Conservation (phyloP, 2,113 vertebrate species). For the Gymnocephalus cernua region DNA sequence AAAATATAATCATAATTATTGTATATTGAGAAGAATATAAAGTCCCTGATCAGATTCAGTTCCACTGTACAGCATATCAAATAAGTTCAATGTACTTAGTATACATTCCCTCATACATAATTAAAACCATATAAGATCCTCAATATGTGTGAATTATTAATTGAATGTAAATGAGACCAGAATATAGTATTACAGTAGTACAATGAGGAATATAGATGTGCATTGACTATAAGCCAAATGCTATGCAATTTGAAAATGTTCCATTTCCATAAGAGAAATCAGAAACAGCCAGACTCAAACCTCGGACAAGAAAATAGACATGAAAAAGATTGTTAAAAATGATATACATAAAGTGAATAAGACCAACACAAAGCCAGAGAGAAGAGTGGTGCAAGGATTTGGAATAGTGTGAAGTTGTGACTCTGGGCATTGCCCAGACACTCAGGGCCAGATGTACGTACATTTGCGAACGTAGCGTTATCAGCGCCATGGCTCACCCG, state of each 20-base stretch:
- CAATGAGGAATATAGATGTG: too few relatives aligned
- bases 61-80: not conserved
- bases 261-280: not conserved
- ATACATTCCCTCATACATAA: not conserved
- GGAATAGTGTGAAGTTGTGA: slow-evolving; percentile 17
- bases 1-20: not conserved
- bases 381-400: not conserved
- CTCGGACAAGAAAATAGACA: not conserved
- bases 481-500: too few relatives aligned
- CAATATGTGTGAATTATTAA: not conserved
- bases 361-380: not conserved
- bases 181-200: not conserved
- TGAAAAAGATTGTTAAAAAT: not conserved
- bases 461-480: too few relatives aligned
- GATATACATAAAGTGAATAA: not conserved
- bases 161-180: not conserved
- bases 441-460: too few relatives aligned
- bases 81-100: not conserved
- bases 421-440: slow-evolving; percentile 18
- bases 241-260: not conserved
- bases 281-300: not conserved
- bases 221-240: not conserved
- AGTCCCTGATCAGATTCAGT: not conserved
- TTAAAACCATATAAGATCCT: not conserved
- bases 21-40: not conserved